Evolutionary conservation across 35 echinoderm and acorn worm species (phyloP).

Genomic region (Strongylocentrotus purpuratus): DNA sequence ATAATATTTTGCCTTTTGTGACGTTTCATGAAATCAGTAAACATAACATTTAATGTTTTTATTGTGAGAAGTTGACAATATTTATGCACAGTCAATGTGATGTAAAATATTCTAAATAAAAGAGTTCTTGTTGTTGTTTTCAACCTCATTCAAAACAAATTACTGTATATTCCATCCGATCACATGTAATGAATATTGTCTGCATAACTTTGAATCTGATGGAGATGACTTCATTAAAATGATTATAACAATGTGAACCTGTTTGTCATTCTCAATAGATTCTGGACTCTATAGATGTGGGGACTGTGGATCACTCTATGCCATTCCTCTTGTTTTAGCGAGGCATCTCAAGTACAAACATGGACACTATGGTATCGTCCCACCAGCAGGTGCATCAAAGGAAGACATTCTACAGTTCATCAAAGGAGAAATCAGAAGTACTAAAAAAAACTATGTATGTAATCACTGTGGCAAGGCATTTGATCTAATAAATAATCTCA

Average conservation of each 20-base stretch:
- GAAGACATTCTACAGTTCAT: background rate
- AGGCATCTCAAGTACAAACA: background rate
- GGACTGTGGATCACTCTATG: background rate
- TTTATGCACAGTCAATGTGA: too few relatives aligned
- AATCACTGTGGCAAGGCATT: too few relatives aligned
- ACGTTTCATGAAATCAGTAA: too few relatives aligned
- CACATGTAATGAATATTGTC: too few relatives aligned
- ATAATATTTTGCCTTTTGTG: too few relatives aligned
- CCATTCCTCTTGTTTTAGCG: background rate
- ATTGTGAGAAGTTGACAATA: too few relatives aligned
- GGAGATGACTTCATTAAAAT: too few relatives aligned
- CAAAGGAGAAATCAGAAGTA: conserved; percentile 5
- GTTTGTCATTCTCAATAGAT: background rate
- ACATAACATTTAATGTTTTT: too few relatives aligned
- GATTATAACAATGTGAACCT: background rate
- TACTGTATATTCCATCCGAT: background rate
- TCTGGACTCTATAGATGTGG: conserved; percentile 9
- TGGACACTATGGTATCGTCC: background rate
- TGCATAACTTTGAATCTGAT: too few relatives aligned
- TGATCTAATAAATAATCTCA: too few relatives aligned
- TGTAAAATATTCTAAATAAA: background rate
- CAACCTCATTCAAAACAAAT: background rate
- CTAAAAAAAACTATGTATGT: too few relatives aligned
- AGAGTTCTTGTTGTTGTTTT: background rate
- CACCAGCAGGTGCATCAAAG: background rate